Conservation (phyloP, 2,797 vertebrate species). For the Tinamus major region DNA sequence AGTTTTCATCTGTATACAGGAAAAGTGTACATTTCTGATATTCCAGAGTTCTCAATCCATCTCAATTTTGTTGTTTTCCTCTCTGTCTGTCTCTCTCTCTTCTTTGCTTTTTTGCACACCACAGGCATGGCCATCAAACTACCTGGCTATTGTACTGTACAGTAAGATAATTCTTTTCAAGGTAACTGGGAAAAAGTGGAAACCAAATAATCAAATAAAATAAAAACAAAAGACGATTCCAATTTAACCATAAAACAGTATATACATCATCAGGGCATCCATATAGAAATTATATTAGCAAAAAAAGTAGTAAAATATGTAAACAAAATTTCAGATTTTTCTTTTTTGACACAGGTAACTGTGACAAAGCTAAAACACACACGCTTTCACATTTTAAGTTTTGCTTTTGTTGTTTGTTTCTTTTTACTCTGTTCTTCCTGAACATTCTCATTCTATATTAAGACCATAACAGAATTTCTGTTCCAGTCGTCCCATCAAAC, state of each 20-base stretch:
- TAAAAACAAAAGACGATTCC: constrained; percentile 66
- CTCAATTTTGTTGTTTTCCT: constrained; percentile 36
- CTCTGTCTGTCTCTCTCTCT: constrained; percentile 31
- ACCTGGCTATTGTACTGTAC: constrained; percentile 72
- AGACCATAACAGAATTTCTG: constrained; percentile 80
- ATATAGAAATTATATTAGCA: constrained; percentile 81
- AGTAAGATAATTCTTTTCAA: constrained; percentile 76
- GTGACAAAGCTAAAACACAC: constrained; percentile 84
- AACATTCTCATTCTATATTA: constrained; percentile 77
- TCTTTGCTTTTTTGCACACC: constrained; percentile 57
- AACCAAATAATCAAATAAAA: constrained; percentile 50
- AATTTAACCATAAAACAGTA: constrained; percentile 77
- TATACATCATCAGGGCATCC: constrained; percentile 76
- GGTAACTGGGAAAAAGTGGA: constrained; percentile 68
- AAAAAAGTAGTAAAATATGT: constrained; percentile 85
- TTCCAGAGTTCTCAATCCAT: constrained; percentile 59
- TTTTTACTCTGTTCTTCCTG: constrained; percentile 77
- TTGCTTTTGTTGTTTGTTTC: constrained; percentile 79
- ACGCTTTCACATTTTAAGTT: constrained; percentile 81
- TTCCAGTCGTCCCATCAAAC: constrained; percentile 82
- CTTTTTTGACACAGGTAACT: constrained; percentile 83
- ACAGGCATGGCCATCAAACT: constrained; percentile 71
- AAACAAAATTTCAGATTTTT: constrained; percentile 82
- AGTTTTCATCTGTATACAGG: constrained; percentile 82
- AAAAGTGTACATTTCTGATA: constrained; percentile 76